Evolutionary conservation across 2,888 invertebrate species (phyloP), one percentile per base, ranked within the genome.

Genomic region (Tillus elongatus): DNA sequence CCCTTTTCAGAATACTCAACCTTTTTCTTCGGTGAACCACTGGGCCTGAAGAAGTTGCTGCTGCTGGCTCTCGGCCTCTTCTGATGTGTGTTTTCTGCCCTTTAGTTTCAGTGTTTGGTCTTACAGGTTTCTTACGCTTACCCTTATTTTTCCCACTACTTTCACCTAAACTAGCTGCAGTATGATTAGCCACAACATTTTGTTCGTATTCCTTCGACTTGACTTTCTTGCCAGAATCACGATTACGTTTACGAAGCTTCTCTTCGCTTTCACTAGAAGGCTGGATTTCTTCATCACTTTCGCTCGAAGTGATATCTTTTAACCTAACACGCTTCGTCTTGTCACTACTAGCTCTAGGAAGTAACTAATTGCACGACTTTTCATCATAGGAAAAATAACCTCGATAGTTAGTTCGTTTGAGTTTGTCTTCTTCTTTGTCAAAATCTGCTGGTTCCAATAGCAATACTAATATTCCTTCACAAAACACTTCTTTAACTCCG

Each of bases 401-500:
- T 59, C 67, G 56, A 58, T 75, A 74, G 59, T 74, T 73, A 40
- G 74, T 72, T 45, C 80, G 70, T 35, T 77, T 71, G 30, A 80
- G 80, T 33, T 80, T 72, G 37, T 73, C 70, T 3, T 67, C 66
- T 24, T 68, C 64, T 40, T 74, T 70, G 1, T 71, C 74, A 8
- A 70, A 69, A 53, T 74, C 75, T 53, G 72, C 69, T 1, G 80
- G 80, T 42, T 73, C 71, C 57, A 77, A 52, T 26, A 80, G 63
- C 54, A 79, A 11, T 70, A 63, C 3, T n/a, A n/a, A n/a, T n/a
- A n/a, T n/a, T n/a, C n/a, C n/a, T n/a, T n/a, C n/a, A n/a, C n/a
- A n/a, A n/a, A 78, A 60, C 33, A 74, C 76, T 36, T 76, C 76
- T 53, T 75, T 76, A 30, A 64, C 67, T 61, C 83, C 86, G 63